Base-by-base conservation (phyloP, 1,140 invertebrate species). In the Grapholita molesta region DNA sequence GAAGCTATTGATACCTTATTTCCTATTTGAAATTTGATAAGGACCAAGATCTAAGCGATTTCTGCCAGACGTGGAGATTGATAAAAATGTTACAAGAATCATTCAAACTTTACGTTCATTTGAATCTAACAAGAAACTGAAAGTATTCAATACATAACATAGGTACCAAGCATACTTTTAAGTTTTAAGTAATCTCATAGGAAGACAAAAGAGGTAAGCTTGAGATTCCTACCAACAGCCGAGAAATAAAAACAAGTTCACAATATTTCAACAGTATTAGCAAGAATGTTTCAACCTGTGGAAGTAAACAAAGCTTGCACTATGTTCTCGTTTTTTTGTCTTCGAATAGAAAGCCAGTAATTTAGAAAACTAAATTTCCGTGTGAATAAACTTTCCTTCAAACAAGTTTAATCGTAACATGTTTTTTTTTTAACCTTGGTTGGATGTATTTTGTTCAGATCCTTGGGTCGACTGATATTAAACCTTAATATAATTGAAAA, bases 1-100 rank as follows among this genome's bases (percentile, higher is more conserved):
- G 24, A 32, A 61, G 24, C 24, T 61, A 61, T 48, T 48, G 55
- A 61, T 24, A 12, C 55, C n/a, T 28, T 32, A 61, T 61, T 61
- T 61, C 55, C 55, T 61, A 28, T 28, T 28, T 9, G 24, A 28
- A 61, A 61, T 61, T 28, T 21, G 24, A 28, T 61, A 28, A 25
- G 28, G 25, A 61, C 55, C 25, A 48, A 61, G 55, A 61, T 61
- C 24, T 9, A 15, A 61, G n/a, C n/a, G 25, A 30, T 61, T 61
- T 32, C 55, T 61, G n/a, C 25, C 55, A 15, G 53, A 28, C n/a
- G 0, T 28, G 25, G 55, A 32, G 25, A 9, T 61, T n/a, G 28
- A 48, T 21, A 18, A 30, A 61, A 61, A 61, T 61, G 24, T 6
- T 30, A 61, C 30, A 32, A 5, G n/a, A 61, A 18, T 48, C 15